phyloP scores from a whole-genome alignment of 30 jellyfish, hydroid and myxozoan genomes.

The Catostylus mosaicus region DNA sequence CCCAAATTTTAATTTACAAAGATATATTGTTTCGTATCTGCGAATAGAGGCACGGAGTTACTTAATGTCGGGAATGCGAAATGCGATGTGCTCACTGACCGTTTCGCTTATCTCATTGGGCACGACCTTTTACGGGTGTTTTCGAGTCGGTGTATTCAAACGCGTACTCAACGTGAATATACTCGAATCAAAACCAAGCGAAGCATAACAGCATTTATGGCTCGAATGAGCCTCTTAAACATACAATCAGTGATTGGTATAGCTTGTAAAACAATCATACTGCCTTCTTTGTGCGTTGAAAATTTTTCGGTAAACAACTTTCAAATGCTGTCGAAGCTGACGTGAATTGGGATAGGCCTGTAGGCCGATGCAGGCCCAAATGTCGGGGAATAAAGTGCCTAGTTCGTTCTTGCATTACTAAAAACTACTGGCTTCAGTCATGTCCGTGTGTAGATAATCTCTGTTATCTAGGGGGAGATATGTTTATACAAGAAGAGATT shows the following conservation, averaged over 20 bases:
- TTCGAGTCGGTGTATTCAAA: conserved; percentile 21
- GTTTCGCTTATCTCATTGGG: conserved; percentile 61
- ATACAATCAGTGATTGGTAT: neutral
- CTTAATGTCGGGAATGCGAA: conserved; percentile 21
- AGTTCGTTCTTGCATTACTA: too few species aligned
- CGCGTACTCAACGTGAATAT: conserved; percentile 33
- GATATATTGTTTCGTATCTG: conserved; percentile 14
- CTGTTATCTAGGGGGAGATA: too few species aligned
- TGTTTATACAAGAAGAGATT: too few species aligned
- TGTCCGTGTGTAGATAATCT: too few species aligned
- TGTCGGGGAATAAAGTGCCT: too few species aligned
- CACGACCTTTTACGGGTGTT: conserved; percentile 60
- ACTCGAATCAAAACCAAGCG: conserved; percentile 41
- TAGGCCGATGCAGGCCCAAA: too few species aligned
- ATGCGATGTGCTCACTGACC: conserved; percentile 57
- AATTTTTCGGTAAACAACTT: neutral
- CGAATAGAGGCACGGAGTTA: conserved; percentile 12
- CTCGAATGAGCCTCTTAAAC: neutral
- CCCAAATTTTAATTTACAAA: conserved; percentile 2
- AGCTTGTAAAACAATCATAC: neutral
- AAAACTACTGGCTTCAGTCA: too few species aligned
- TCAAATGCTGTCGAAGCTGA: too few species aligned
- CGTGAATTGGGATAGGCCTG: too few species aligned
- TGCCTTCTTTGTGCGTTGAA: neutral
- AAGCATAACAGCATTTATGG: conserved; percentile 35